Evolutionary conservation across 2,113 vertebrate genomes (phyloP).

Genomic region (Raphicerus campestris): DNA sequence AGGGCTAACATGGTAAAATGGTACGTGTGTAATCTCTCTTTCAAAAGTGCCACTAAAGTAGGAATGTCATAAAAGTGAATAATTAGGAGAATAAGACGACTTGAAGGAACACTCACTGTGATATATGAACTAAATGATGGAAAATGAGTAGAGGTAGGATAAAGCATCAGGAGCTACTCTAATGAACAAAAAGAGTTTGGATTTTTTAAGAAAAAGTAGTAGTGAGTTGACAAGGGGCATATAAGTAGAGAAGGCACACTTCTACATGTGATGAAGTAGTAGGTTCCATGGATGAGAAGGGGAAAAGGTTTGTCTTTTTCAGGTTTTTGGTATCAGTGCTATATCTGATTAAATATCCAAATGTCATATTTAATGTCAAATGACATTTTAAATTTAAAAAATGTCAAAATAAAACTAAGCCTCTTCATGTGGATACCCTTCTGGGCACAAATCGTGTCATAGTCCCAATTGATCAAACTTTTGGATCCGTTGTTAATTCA

Average conservation of each 20-base stretch:
- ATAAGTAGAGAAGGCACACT: neutral
- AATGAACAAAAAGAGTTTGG: neutral
- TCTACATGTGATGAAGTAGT: neutral
- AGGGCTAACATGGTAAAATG: neutral
- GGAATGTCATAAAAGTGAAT: neutral
- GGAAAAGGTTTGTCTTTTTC: neutral
- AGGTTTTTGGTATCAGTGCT: neutral
- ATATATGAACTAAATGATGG: neutral
- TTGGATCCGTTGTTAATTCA: neutral
- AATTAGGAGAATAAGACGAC: neutral
- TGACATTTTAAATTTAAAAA: neutral
- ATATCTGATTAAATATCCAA: neutral
- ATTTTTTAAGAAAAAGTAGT: neutral
- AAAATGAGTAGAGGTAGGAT: neutral
- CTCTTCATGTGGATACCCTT: neutral
- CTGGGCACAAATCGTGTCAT: neutral
- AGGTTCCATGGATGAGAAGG: neutral
- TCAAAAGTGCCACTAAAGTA: neutral
- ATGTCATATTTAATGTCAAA: neutral
- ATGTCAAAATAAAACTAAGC: neutral
- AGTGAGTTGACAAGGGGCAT: neutral
- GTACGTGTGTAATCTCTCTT: neutral
- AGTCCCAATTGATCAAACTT: neutral
- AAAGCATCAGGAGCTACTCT: neutral
- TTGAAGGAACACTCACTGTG: neutral